Evolutionary conservation across 2,113 vertebrate species (phyloP).

Genomic region (Atherinomorus stipes): DNA sequence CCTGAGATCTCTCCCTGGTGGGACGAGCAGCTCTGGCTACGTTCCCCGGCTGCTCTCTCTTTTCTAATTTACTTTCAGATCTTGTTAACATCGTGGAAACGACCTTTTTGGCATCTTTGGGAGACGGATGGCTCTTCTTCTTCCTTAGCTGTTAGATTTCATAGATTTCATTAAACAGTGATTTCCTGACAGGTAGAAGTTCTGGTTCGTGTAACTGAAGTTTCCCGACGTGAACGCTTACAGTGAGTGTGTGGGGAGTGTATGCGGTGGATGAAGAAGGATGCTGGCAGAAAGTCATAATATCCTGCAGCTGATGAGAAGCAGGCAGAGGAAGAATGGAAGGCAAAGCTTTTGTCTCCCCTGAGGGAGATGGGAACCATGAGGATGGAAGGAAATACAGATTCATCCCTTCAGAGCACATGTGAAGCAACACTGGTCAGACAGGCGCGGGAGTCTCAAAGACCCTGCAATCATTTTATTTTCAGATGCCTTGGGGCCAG

Average conservation of each 20-base stretch:
- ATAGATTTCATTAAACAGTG: not conserved
- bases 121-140: not conserved
- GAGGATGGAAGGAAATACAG: too few species aligned
- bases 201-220: constrained; percentile 31
- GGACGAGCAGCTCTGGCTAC: too few species aligned
- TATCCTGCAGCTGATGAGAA: constrained; percentile 65
- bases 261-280: constrained; percentile 13
- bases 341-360: constrained; percentile 21
- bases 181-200: not conserved
- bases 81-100: not conserved
- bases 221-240: constrained; percentile 22
- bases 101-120: not conserved
- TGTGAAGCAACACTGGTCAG: too few species aligned
- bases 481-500: too few species aligned
- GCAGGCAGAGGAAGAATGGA: constrained; percentile 47
- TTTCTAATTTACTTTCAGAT: too few species aligned
- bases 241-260: constrained; percentile 14
- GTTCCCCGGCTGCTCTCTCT: too few species aligned
- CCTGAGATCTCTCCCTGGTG: too few species aligned
- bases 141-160: not conserved
- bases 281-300: constrained; percentile 59
- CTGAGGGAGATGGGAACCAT: too few species aligned
- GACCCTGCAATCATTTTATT: too few species aligned
- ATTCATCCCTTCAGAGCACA: too few species aligned
- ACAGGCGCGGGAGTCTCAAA: too few species aligned